A percentile compares a stretch with the other conserved stretches of the same genome.
Conservation (phyloP, 1,140 invertebrate genomes). For the Tetragonula clypearis region DNA sequence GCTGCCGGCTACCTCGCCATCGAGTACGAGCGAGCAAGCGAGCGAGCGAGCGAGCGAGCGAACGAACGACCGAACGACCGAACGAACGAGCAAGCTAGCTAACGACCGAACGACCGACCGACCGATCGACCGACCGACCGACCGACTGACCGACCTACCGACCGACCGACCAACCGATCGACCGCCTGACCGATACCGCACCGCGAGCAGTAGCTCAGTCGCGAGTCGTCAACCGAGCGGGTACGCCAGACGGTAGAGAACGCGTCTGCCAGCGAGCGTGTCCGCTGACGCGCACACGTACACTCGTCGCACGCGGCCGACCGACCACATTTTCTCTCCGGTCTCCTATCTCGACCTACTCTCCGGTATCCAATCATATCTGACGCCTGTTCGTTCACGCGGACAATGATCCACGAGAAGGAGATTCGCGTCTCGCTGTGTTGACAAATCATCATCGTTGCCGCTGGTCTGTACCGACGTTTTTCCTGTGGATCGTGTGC, state of each 20-base stretch:
- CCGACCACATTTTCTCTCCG: too few relatives aligned
- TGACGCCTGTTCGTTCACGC: constrained; percentile 7
- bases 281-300: constrained; percentile 50
- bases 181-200: constrained; percentile 26
- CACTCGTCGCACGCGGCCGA: constrained; percentile 15
- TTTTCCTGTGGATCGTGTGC: neutral
- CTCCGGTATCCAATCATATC: neutral
- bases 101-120: constrained; percentile 18
- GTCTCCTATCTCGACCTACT: neutral
- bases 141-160: constrained; percentile 4
- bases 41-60: constrained; percentile 19
- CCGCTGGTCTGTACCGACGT: neutral
- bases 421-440: neutral
- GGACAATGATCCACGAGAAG: constrained; percentile 33
- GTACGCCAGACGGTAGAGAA: constrained; percentile 57
- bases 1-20: constrained; percentile 55
- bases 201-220: constrained; percentile 65
- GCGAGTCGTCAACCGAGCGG: constrained; percentile 78
- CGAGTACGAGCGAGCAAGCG: constrained; percentile 24
- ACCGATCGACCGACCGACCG: constrained; percentile 4
- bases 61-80: constrained; percentile 26
- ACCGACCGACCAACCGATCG: constrained; percentile 16
- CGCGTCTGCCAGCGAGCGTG: constrained; percentile 46
- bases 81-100: constrained; percentile 35
- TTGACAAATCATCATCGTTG: constrained; percentile 1